phyloP scores from a whole-genome alignment of 2,888 invertebrate genomes.

The Thera obeliscata region DNA sequence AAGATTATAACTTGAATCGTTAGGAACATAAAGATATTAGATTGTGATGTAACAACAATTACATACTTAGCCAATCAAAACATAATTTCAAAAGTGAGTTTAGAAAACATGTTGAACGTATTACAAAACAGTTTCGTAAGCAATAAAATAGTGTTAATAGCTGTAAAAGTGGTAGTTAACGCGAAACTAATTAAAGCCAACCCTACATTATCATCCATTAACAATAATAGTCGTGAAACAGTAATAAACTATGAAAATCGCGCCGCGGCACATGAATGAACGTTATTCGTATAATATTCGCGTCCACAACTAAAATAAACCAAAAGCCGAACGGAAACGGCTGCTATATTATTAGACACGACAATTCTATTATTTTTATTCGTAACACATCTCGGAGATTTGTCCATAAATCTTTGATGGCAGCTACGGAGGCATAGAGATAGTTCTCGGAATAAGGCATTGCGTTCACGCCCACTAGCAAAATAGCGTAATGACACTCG shows the following conservation, averaged over 20 bases:
- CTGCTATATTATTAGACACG: slow-evolving; percentile 82
- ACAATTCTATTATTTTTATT: slow-evolving; percentile 85
- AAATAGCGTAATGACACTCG: slow-evolving; percentile 57
- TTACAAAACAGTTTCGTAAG: slow-evolving; percentile 57
- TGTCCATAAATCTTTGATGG: slow-evolving; percentile 76
- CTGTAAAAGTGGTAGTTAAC: slow-evolving; percentile 57
- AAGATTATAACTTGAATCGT: slow-evolving; percentile 39
- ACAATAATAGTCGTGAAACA: slow-evolving; percentile 56
- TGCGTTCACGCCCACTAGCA: slow-evolving; percentile 70
- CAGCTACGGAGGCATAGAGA: slow-evolving; percentile 63
- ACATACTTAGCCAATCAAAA: slow-evolving; percentile 44
- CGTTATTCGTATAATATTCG: slow-evolving; percentile 77
- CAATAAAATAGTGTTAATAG: slow-evolving; percentile 64
- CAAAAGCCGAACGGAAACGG: slow-evolving; percentile 80
- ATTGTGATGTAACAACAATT: slow-evolving; percentile 44
- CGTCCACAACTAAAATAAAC: slow-evolving; percentile 81
- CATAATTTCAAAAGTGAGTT: slow-evolving; percentile 41
- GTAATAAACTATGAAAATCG: slow-evolving; percentile 63
- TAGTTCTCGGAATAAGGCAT: slow-evolving; percentile 68
- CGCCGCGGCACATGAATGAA: slow-evolving; percentile 65
- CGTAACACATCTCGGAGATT: slow-evolving; percentile 81
- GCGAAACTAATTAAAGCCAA: slow-evolving; percentile 61
- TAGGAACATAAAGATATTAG: slow-evolving; percentile 37
- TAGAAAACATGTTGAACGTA: slow-evolving; percentile 41
- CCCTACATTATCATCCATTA: slow-evolving; percentile 63